Evolutionary conservation across 1,140 invertebrate genomes (phyloP), one percentile per base, ranked within the genome.

Genomic region (Mercenaria mercenaria): DNA sequence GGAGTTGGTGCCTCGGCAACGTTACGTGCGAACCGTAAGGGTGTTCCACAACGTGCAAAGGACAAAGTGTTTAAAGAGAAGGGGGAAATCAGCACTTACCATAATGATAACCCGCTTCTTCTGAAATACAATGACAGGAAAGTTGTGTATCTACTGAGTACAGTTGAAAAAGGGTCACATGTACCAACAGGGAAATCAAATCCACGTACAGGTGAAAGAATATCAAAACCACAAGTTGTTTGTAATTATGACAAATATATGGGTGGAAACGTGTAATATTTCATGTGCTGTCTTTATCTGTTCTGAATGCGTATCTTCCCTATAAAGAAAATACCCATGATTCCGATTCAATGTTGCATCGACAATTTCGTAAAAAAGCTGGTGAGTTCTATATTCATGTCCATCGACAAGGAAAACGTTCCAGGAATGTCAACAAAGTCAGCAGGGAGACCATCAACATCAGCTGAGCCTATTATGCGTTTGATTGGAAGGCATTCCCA

Each of bases 1-100:
- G 67, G 81, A 11, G 84, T 64, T 20, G 37, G 56, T 39, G 91
- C 82, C 0, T 84, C 83, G 74, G 91, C 89, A 13, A 92, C 91
- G 18, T 47, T 92, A 13, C 23, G 90, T 18, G 10, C 34, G 8
- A 91, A 90, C 34, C 41, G 90, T 37, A 26, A 67, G 18, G 85
- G 89, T 29, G 69, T 92, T 15, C 91, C 90, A 6, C 41, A n/a
- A n/a, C n/a, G 69, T 77, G 29, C 74, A 90, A 47, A 59, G 79
- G 10, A 76, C 39, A 43, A 90, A 39, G 34, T 34, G 39, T 18
- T 76, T 34, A 76, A 76, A 76, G 43, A 47, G 43, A 29, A 87
- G 13, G 50, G 43, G 0, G 29, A 72, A 43, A 39, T 39, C 6
- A 59, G 15, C 20, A 61, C 47, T 34, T 43, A 50, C 8, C 47